Base-by-base conservation (phyloP, 1,140 invertebrate genomes). In the Drosophila pectinifera region DNA sequence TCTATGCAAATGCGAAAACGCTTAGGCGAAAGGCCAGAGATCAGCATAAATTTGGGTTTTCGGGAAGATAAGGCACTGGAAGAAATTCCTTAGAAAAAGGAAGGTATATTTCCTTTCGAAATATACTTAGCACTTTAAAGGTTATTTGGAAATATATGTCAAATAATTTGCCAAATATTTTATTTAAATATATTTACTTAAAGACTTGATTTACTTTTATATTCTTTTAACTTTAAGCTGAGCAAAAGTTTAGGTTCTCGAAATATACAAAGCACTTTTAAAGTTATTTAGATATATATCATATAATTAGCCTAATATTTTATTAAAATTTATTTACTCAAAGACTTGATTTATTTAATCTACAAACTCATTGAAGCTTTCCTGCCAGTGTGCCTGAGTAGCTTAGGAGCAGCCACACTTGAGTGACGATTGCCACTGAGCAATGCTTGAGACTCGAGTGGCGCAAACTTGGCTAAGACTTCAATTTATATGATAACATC, bases 401-500 rank as follows among this genome's bases (percentile, higher is more conserved):
- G 68, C 64, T 76, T 34, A 64, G 46, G 61, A 83, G 53, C 11
- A 46, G 61, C 46, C 20, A 53, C 53, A 45, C 73, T 74, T 73
- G 72, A 74, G 57, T 75, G 73, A 55, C 72, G 51, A 74, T 74
- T 74, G 72, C 42, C 41, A 76, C 45, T 53, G 20, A 28, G 53
- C 38, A 65, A 57, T 65, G 48, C 67, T 89, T 73, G 73, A 76
- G 80, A 62, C 80, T 73, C 28, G 54, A 83, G 70, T 73, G 72
- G 41, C 58, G 69, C 67, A 70, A 65, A 83, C 81, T 89, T 75
- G 56, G 72, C 83, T 73, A 75, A 86, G 83, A 88, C 88, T 88
- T 88, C 83, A 88, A 88, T 88, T 86, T 86, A 65, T 79, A 79
- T 74, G 83, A 86, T 86, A 86, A 78, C 83, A 88, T 58, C 61